Evolutionary conservation across 2,888 invertebrate species (phyloP).

Genomic region (Oasisia sp.): DNA sequence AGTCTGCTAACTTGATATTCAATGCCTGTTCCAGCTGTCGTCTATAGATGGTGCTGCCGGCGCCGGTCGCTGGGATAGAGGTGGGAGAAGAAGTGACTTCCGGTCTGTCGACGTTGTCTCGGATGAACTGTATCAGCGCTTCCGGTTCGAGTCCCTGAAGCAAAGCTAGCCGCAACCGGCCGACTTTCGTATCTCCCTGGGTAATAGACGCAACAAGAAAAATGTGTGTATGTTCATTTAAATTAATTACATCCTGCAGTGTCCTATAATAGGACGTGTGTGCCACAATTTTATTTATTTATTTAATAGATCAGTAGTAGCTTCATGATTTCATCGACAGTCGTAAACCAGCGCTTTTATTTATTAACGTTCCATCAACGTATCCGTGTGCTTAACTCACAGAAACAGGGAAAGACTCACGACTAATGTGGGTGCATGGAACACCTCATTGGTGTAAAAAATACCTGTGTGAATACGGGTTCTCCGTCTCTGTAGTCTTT

Average conservation of each 20-base stretch:
- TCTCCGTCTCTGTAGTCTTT: background rate
- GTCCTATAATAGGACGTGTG: no score
- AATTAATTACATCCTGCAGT: no score
- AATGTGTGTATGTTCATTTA: no score
- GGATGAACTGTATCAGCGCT: background rate
- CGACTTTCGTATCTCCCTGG: no score
- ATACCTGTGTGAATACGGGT: background rate
- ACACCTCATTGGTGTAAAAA: background rate
- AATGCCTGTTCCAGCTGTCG: background rate
- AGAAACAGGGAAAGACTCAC: background rate
- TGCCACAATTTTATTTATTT: no score
- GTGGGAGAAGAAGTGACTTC: background rate
- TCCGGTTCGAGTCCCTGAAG: background rate
- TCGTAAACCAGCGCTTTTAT: no score
- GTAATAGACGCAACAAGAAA: no score
- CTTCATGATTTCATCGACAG: no score
- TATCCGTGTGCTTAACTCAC: background rate
- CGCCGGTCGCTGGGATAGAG: background rate
- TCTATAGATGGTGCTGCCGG: background rate
- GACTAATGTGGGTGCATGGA: background rate
- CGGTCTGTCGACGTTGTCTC: background rate
- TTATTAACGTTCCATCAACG: no score
- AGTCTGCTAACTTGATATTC: background rate
- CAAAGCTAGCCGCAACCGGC: background rate
- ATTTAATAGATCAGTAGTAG: no score